phyloP scores from a whole-genome alignment of 2,888 invertebrate genomes.

The Brachypalpus laphriformis region DNA sequence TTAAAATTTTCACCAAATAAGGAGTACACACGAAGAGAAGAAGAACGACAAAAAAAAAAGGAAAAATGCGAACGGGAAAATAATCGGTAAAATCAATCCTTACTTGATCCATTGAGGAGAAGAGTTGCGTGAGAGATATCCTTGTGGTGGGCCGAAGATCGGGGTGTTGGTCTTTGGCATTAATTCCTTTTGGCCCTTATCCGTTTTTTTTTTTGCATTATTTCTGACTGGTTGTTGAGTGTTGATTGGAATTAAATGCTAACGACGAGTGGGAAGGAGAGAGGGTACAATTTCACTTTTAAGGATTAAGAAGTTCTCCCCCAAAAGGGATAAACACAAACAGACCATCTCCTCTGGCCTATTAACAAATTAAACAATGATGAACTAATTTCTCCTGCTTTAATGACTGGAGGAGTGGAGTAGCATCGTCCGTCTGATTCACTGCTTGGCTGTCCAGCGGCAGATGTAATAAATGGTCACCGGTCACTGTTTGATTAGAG shows the following conservation, averaged over 20 bases:
- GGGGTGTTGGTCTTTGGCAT: constrained; percentile 1
- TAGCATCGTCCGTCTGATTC: constrained; percentile 43
- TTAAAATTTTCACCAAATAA: constrained; percentile 72
- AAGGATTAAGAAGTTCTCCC: constrained; percentile 23
- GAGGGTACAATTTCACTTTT: constrained; percentile 3
- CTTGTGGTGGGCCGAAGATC: constrained; percentile 20
- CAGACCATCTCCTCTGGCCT: constrained; percentile 33
- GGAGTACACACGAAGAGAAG: not conserved
- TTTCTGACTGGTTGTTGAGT: constrained; percentile 35
- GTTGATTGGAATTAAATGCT: constrained; percentile 68
- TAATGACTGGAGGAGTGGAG: not conserved
- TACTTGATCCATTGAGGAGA: constrained; percentile 60
- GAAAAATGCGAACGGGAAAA: constrained; percentile 47
- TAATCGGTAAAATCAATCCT: constrained; percentile 71
- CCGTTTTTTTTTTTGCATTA: constrained; percentile 17
- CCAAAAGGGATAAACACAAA: constrained; percentile 31
- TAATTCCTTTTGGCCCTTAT: constrained; percentile 39
- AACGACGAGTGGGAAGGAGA: constrained; percentile 22
- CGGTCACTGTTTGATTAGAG: constrained; percentile 71
- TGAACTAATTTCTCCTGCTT: constrained; percentile 53
- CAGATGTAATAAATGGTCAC: constrained; percentile 70
- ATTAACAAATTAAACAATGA: constrained; percentile 71
- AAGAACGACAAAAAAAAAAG: constrained; percentile 14
- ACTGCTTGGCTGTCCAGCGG: constrained; percentile 47
- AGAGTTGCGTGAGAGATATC: constrained; percentile 66